phyloP scores from a whole-genome alignment of 2,888 invertebrate species.

The Odontothrips loti region DNA sequence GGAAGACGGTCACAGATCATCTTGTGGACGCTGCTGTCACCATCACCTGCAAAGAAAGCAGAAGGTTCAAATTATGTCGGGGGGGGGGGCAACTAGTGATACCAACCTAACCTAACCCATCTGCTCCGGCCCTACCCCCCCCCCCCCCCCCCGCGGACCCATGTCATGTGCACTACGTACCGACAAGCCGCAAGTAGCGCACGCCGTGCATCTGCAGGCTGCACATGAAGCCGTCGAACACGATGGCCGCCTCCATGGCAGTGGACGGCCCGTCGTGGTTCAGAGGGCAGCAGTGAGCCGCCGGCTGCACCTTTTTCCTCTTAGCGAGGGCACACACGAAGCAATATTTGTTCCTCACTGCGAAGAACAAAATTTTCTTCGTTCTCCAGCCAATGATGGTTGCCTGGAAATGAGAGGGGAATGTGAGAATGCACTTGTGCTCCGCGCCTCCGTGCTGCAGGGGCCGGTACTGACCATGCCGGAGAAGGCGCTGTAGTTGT shows the following conservation, averaged over 20 bases:
- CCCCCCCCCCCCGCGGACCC: no score
- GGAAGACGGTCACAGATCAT: neutral
- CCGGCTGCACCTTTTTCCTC: neutral
- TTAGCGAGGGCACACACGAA: neutral
- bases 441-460: neutral
- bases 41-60: neutral
- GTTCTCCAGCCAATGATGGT: neutral
- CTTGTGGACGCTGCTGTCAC: neutral
- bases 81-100: no score
- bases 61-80: no score
- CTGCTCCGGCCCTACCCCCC: no score
- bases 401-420: neutral
- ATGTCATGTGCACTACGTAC: neutral
- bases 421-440: neutral
- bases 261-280: neutral
- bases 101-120: no score
- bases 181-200: neutral
- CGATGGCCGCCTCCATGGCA: neutral
- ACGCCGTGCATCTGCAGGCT: neutral
- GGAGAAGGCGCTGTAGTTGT: neutral
- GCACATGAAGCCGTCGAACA: neutral
- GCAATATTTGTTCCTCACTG: neutral
- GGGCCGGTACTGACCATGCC: neutral
- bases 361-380: neutral
- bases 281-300: neutral